These are phyloP conservation scores for Steinernema carpocapsae DNA, from an alignment of 2,888 invertebrate species.

Conservation along the genomic window DNA sequence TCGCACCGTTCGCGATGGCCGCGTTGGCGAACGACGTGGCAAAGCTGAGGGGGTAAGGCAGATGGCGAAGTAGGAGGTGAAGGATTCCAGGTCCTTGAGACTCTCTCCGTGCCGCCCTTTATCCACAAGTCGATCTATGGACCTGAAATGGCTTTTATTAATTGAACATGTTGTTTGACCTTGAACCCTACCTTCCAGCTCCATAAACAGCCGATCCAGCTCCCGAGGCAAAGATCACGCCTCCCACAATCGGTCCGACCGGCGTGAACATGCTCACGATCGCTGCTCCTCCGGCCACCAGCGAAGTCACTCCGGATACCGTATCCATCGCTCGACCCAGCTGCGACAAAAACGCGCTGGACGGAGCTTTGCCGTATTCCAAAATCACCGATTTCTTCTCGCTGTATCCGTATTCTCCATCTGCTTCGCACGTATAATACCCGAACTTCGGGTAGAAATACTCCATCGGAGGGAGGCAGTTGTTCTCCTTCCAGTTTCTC, in stretches of 20 bases:
- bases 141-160: not conserved
- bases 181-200: not conserved
- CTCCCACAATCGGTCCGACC: not conserved
- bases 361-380: slow-evolving; percentile 10
- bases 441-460: slow-evolving; percentile 37
- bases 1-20: slow-evolving; percentile 35
- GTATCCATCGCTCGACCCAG: not conserved
- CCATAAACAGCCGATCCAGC: slow-evolving; percentile 22
- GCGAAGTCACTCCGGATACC: slow-evolving; percentile 4
- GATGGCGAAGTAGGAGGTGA: slow-evolving; percentile 32
- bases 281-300: not conserved
- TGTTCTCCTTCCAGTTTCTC: slow-evolving; percentile 37
- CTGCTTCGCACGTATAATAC: slow-evolving; percentile 32
- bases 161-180: not conserved
- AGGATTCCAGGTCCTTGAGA: slow-evolving; percentile 36
- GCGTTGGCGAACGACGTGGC: slow-evolving; percentile 34
- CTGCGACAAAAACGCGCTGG: not conserved
- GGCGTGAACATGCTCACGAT: slow-evolving; percentile 35
- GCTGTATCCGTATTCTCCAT: slow-evolving; percentile 11
- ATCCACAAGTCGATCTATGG: slow-evolving; percentile 36
- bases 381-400: slow-evolving; percentile 7
- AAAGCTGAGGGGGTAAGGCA: slow-evolving; percentile 19
- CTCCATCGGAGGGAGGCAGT: slow-evolving; percentile 39
- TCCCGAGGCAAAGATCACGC: not conserved
- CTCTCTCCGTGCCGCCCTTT: slow-evolving; percentile 41